phyloP scores from a whole-genome alignment of 53 echinoderm and acorn worm species.

The Mesocentrotus franciscanus region DNA sequence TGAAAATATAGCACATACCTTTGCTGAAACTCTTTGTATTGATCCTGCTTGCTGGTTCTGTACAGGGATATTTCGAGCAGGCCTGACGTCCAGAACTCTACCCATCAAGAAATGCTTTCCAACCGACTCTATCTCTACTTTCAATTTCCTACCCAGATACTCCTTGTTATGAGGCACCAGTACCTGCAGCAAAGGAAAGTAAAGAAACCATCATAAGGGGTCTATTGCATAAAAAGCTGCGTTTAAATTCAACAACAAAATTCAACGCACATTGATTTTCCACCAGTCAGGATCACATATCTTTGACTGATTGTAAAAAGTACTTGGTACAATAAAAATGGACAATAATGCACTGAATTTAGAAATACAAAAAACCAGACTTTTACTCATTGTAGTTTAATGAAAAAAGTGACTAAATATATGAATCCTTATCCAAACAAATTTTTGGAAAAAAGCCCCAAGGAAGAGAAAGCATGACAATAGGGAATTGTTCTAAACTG shows the following conservation, averaged over 20 bases:
- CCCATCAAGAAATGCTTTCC: conserved; percentile 96
- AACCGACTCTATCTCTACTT: conserved; percentile 86
- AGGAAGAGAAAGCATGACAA: background rate
- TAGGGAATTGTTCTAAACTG: background rate
- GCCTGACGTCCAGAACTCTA: conserved; percentile 58
- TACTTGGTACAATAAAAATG: too few species aligned
- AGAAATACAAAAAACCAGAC: too few species aligned
- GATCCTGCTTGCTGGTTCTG: background rate
- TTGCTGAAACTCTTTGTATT: background rate
- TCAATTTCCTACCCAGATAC: conserved; percentile 89
- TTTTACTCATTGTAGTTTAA: too few species aligned
- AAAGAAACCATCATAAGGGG: background rate
- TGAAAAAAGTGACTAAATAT: too few species aligned
- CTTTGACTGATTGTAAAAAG: too few species aligned
- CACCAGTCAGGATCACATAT: too few species aligned
- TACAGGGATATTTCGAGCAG: background rate
- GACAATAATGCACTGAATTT: too few species aligned
- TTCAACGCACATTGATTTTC: too few species aligned
- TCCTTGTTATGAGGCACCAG: conserved; percentile 90
- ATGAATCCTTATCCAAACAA: too few species aligned
- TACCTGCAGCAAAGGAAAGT: conserved; percentile 67
- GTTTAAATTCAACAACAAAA: too few species aligned
- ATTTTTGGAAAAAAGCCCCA: background rate
- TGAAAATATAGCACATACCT: background rate
- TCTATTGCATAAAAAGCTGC: too few species aligned